Evolutionary conservation across 2,113 vertebrate species (phyloP).

Genomic region (Callithrix jacchus): DNA sequence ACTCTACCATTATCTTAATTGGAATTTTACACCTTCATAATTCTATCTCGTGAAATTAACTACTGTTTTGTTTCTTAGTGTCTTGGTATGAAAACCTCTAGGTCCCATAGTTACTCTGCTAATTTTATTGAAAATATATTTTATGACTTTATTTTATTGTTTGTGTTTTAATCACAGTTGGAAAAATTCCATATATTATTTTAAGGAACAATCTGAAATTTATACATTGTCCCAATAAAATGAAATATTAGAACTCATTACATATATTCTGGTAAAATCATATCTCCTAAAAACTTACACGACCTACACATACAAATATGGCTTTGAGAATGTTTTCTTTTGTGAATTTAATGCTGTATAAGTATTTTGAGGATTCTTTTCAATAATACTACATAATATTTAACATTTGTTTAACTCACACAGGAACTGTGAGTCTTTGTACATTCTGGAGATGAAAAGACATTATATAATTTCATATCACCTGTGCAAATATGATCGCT

Average conservation of each 20-base stretch:
- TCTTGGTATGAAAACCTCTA: neutral
- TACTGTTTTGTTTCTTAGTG: neutral
- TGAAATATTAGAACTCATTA: neutral
- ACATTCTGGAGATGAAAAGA: neutral
- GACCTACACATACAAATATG: neutral
- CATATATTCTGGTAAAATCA: neutral
- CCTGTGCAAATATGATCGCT: neutral
- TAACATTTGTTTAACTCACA: constrained; percentile 51
- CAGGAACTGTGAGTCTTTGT: neutral
- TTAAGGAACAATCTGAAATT: neutral
- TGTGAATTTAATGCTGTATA: constrained; percentile 12
- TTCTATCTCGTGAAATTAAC: neutral
- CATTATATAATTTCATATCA: neutral
- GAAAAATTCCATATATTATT: neutral
- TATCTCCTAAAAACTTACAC: neutral
- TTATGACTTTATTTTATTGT: neutral
- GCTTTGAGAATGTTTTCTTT: neutral
- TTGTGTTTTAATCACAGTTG: neutral
- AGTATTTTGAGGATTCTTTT: constrained; percentile 2
- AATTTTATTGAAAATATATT: constrained; percentile 43
- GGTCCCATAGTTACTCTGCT: neutral
- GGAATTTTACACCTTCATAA: neutral
- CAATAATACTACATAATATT: neutral
- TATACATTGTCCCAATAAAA: neutral
- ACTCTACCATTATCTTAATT: constrained; percentile 21